Conservation (phyloP, 2,797 vertebrate species). For the Catamblyrhynchus diadema region DNA sequence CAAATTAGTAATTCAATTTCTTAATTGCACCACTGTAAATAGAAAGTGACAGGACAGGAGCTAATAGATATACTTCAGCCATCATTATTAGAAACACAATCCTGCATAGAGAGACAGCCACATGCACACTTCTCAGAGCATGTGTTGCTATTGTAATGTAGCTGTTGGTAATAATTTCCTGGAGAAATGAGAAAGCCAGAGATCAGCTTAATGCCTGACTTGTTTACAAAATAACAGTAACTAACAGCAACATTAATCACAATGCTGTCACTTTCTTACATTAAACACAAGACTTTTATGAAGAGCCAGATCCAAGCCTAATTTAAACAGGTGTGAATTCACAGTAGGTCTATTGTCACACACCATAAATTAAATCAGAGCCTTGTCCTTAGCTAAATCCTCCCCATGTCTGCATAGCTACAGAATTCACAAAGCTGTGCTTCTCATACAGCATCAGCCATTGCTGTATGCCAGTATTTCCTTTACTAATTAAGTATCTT, state of each 20-base stretch:
- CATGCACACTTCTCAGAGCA: background rate
- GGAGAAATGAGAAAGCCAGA: slow-evolving; percentile 14
- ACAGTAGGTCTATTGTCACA: slow-evolving; percentile 1
- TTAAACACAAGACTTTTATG: background rate
- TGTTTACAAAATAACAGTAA: slow-evolving; percentile 54
- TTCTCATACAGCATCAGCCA: background rate
- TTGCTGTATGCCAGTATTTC: background rate
- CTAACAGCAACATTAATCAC: slow-evolving; percentile 29
- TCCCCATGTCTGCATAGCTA: background rate
- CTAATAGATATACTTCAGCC: background rate
- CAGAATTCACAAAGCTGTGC: background rate
- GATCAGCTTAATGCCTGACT: background rate
- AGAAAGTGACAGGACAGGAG: background rate
- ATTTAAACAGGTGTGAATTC: slow-evolving; percentile 52
- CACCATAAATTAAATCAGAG: background rate
- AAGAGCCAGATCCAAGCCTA: background rate
- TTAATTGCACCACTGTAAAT: background rate
- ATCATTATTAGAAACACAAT: background rate
- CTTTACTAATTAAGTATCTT: background rate
- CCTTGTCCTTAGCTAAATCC: background rate
- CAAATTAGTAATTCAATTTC: slow-evolving; percentile 1
- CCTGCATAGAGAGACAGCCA: background rate
- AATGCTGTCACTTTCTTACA: background rate
- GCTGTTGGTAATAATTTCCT: background rate
- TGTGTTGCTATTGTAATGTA: background rate